These are phyloP conservation scores for Ariopsis seemanni DNA, from an alignment of 2,113 vertebrate species.

Conservation along the genomic window DNA sequence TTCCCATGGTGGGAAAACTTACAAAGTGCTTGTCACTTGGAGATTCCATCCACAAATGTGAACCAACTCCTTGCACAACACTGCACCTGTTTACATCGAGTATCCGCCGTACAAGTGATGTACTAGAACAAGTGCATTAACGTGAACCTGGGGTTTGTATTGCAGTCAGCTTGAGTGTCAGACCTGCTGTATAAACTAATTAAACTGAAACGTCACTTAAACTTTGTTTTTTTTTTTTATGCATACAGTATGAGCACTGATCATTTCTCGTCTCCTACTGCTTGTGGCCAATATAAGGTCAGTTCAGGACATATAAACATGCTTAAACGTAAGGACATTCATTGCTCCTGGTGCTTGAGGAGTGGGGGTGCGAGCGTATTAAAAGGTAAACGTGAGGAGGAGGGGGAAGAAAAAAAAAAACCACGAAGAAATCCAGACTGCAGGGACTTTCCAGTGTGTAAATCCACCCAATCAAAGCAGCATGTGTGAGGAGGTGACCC, in stretches of 20 bases:
- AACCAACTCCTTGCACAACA: background rate
- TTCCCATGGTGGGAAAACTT: background rate
- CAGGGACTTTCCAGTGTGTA: slow-evolving; percentile 27
- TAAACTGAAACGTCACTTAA: background rate
- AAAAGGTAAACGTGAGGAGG: background rate
- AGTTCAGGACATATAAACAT: background rate
- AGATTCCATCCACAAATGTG: background rate
- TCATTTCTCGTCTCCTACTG: background rate
- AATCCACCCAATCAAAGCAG: slow-evolving; percentile 2
- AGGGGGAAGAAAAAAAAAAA: background rate
- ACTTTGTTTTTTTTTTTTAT: background rate
- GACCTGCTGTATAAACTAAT: background rate
- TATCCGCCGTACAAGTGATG: background rate
- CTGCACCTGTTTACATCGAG: background rate
- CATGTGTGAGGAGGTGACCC: background rate
- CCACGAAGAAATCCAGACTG: slow-evolving; percentile 6
- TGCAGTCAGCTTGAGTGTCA: background rate
- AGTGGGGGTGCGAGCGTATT: background rate
- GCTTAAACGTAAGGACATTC: background rate
- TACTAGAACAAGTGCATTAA: background rate
- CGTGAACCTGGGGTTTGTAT: background rate
- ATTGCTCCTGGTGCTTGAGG: background rate
- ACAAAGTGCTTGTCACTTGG: background rate
- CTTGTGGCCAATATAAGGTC: background rate
- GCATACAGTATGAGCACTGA: background rate